Conservation (phyloP, 2,888 invertebrate species). For the Noctuana brunneofusca region DNA sequence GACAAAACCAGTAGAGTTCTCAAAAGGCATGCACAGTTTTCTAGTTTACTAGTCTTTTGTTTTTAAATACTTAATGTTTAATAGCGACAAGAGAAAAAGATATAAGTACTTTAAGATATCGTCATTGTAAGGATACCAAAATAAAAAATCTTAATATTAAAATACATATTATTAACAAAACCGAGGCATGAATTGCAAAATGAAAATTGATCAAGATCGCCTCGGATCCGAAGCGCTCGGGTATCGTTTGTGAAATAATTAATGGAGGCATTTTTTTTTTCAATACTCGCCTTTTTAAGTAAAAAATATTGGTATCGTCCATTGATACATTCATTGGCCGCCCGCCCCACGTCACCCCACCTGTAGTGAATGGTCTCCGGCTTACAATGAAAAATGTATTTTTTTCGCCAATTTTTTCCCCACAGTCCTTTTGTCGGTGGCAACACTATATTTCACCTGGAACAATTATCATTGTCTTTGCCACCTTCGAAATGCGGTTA, state of each 20-base stretch:
- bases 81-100: no score
- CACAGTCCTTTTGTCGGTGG: conserved; percentile 76
- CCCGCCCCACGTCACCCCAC: conserved; percentile 70
- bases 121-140: no score
- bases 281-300: conserved; percentile 59
- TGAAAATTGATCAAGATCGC: conserved; percentile 34
- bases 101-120: no score
- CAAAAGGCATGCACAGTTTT: no score
- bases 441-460: conserved; percentile 80
- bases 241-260: conserved; percentile 61
- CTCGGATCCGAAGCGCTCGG: conserved; percentile 25
- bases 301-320: conserved; percentile 70
- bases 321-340: conserved; percentile 76
- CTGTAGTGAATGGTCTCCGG: conserved; percentile 75
- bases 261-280: conserved; percentile 61
- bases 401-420: conserved; percentile 67
- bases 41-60: no score
- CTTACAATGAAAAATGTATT: conserved; percentile 76
- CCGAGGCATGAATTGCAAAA: conserved; percentile 30
- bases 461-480: conserved; percentile 83
- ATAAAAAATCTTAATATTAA: conserved; percentile 11
- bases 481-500: conserved; percentile 71
- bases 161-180: conserved; percentile 25
- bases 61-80: no score
- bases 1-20: no score